Base-by-base conservation (phyloP, 2,113 vertebrate species). In the Hypomesus transpacificus region DNA sequence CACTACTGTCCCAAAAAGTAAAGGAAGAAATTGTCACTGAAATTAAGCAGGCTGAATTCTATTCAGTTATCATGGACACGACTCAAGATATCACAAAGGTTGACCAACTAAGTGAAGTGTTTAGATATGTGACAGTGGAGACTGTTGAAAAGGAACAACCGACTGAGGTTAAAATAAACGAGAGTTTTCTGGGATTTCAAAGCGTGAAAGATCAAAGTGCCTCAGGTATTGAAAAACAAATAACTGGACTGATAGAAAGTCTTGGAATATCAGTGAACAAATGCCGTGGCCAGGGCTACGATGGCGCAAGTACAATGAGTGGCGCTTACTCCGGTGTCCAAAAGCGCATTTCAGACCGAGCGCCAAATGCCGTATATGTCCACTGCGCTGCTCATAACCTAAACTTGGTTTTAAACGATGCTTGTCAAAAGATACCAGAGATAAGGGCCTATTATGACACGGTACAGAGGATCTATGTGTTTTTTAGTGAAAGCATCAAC, bases 11-110 rank as follows among this genome's bases (percentile, higher is more conserved):
- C 34, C 50, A 28, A 50, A 54, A 68, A 26, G 66, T 68, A 68
- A 50, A 50, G 34, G 46, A 68, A 22, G n/a, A 50, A 18, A 54
- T 14, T 68, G 46, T 68, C 21, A 22, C 2, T 13, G 50, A 68
- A 68, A 54, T 68, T 11, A 66, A 68, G 39, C 14, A 68, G 21
- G 51, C 66, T 22, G 66, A 67, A 22, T 68, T 53, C 17, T 68
- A 52, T 68, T 54, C 66, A 52, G 3, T 68, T 52, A 26, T 68
- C 14, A 68, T 53, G 46, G 20, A 68, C 39, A 68, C 46, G 2
- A 68, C 66, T 66, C 64, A 5, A 17, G 63, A 68, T 20, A 24
- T 68, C 20, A 9, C 2, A 11, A 54, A 54, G 11, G 20, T 68
- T 21, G 21, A 54, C 34, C 66, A 68, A 68, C 39, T 54, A 46